Conservation (phyloP, 2,113 vertebrate genomes). For the Uria lomvia region DNA sequence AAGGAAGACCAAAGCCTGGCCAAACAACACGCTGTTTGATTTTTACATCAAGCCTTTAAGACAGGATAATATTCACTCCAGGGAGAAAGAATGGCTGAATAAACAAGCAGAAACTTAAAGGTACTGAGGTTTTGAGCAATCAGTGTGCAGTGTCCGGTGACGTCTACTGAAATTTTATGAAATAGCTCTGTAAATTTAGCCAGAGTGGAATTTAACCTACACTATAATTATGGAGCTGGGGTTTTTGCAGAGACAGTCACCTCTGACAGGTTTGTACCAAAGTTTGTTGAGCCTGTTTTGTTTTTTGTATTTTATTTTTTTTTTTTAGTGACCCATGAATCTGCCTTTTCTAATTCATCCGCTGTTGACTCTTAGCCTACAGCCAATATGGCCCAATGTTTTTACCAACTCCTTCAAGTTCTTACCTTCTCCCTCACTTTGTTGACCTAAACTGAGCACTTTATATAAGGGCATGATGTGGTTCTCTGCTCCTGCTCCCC, state of each 20-base stretch:
- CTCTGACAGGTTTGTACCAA: not conserved
- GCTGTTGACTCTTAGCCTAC: not conserved
- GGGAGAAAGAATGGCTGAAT: conserved; percentile 12
- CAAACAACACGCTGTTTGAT: conserved; percentile 24
- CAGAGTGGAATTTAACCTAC: not conserved
- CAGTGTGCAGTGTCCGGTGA: not conserved
- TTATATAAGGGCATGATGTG: fast-evolving
- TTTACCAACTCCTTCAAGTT: not conserved
- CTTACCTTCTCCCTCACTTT: not conserved
- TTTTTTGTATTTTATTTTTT: not conserved
- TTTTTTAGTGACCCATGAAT: not conserved
- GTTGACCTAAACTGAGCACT: not conserved
- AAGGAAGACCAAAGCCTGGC: conserved; percentile 16
- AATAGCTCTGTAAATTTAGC: not conserved
- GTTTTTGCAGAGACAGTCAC: not conserved
- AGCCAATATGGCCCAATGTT: not conserved
- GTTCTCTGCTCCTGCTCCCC: not conserved
- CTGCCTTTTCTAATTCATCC: not conserved
- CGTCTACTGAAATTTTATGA: not conserved
- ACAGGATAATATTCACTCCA: conserved; percentile 13
- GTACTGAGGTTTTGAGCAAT: not conserved
- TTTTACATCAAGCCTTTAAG: conserved; percentile 47
- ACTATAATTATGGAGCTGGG: not conserved
- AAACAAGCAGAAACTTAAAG: conserved; percentile 9
- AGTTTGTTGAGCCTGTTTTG: not conserved